Evolutionary conservation across 2,797 vertebrate genomes (phyloP).

Genomic region (Ptychobarbus kaznakovi): DNA sequence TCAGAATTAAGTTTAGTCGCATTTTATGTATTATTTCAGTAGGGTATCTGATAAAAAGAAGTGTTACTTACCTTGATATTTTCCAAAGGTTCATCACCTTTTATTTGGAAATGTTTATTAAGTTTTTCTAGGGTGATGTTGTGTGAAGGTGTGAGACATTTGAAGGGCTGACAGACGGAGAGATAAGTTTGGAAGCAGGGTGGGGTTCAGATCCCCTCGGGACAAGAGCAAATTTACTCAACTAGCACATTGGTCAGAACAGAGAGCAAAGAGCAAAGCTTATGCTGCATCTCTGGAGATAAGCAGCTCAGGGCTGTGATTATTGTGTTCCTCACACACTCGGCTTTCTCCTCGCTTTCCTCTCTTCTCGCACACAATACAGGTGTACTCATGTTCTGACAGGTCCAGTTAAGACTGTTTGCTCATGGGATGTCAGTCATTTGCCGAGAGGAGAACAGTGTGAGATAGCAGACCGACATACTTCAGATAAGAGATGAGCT

Average conservation of each 20-base stretch:
- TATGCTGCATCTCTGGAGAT: constrained; percentile 70
- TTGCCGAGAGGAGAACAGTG: constrained; percentile 73
- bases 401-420: constrained; percentile 71
- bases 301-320: constrained; percentile 77
- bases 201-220: constrained; percentile 66
- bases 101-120: constrained; percentile 16
- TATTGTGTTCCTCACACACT: constrained; percentile 68
- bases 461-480: constrained; percentile 61
- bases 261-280: constrained; percentile 71
- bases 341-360: constrained; percentile 72
- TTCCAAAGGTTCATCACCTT: not conserved
- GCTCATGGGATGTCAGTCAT: constrained; percentile 75
- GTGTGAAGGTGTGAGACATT: constrained; percentile 23
- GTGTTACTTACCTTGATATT: not conserved
- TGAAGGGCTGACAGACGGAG: not conserved
- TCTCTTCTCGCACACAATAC: constrained; percentile 68
- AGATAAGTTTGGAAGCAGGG: constrained; percentile 47
- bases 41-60: not conserved
- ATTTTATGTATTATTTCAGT: not conserved
- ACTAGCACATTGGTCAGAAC: constrained; percentile 71
- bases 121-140: constrained; percentile 8
- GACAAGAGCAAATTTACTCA: constrained; percentile 78
- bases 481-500: constrained; percentile 41
- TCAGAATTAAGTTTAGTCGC: not conserved
- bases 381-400: constrained; percentile 74